These are phyloP conservation scores for Campylorhamphus procurvoides DNA, from an alignment of 2,113 vertebrate genomes.

Conservation along the genomic window DNA sequence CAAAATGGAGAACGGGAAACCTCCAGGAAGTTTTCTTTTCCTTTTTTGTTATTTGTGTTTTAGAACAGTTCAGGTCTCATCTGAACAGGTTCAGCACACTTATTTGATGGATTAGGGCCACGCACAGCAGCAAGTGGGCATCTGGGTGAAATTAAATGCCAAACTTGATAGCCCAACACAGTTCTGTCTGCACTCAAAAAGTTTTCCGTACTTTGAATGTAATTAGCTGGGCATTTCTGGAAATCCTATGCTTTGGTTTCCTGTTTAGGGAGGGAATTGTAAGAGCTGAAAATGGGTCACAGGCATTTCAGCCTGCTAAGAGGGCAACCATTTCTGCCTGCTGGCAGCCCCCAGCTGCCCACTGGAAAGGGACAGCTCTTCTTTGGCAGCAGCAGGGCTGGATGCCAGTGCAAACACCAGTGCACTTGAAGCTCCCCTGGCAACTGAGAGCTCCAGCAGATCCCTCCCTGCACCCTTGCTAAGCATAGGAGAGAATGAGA, in stretches of 20 bases:
- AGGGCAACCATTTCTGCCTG: neutral
- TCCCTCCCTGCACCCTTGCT: neutral
- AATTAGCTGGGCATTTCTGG: neutral
- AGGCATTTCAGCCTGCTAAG: neutral
- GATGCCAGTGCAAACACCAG: neutral
- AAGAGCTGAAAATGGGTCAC: neutral
- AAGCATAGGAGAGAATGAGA: neutral
- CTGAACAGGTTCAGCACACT: neutral
- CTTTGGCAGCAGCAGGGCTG: neutral
- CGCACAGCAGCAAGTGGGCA: neutral
- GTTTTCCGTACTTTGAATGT: neutral
- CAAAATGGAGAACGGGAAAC: constrained; percentile 11
- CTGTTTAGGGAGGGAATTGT: neutral
- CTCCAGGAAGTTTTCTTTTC: neutral
- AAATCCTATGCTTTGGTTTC: neutral
- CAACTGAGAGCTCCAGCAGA: neutral
- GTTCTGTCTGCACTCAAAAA: neutral
- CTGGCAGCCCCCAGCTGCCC: neutral
- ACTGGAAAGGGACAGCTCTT: neutral
- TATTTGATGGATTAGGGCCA: neutral
- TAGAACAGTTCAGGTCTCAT: neutral
- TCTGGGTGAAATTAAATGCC: neutral
- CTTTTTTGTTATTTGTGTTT: neutral
- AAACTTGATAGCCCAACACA: neutral
- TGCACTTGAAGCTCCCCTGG: neutral